These are phyloP conservation scores for Orientallactaga bullata DNA, from an alignment of 2,113 vertebrate genomes.

Conservation along the genomic window DNA sequence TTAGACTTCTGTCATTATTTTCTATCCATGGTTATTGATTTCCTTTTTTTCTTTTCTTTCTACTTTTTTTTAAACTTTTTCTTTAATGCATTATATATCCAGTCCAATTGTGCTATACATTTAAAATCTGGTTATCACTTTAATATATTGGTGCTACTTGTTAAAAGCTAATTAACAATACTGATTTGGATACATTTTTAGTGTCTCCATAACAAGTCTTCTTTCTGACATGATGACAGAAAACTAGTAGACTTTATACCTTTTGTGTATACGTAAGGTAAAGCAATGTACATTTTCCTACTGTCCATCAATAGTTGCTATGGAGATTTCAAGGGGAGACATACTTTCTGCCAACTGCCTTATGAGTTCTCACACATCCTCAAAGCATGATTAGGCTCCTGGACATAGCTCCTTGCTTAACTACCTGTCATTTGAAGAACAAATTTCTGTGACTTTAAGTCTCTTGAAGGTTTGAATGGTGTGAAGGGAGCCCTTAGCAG, in stretches of 20 bases:
- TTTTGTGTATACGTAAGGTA: background rate
- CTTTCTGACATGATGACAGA: background rate
- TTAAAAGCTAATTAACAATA: background rate
- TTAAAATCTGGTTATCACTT: constrained; percentile 57
- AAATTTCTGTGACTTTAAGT: background rate
- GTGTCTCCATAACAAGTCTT: constrained; percentile 1
- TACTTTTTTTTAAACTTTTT: background rate
- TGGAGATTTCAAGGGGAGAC: background rate
- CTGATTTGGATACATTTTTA: constrained; percentile 19
- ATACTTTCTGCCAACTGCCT: background rate
- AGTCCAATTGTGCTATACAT: background rate
- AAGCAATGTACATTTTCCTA: background rate
- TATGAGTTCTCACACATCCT: background rate
- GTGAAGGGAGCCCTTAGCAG: background rate
- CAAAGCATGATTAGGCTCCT: background rate
- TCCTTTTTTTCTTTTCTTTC: background rate
- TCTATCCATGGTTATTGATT: background rate
- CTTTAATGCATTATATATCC: constrained; percentile 9
- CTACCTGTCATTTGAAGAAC: background rate
- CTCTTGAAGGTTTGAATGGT: background rate
- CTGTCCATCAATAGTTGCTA: background rate
- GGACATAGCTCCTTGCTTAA: background rate
- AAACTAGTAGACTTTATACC: background rate
- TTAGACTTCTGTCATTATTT: background rate
- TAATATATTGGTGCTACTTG: background rate